phyloP scores from a whole-genome alignment of 2,888 invertebrate species.

The Theretra japonica region DNA sequence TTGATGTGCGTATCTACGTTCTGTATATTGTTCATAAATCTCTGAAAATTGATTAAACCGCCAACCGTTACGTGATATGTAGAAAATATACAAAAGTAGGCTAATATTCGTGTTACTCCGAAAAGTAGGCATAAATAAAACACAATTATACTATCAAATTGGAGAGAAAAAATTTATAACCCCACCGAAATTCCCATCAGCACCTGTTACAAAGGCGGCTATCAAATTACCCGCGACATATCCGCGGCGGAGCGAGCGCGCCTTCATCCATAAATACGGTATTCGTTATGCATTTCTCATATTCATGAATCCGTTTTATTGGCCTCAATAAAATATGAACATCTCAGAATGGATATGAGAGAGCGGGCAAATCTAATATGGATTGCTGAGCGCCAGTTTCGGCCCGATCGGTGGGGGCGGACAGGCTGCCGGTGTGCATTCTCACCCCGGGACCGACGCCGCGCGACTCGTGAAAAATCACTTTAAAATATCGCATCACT shows the following conservation, averaged over 20 bases:
- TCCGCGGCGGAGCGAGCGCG: conserved; percentile 72
- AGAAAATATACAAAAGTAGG: not conserved
- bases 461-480: not conserved
- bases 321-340: conserved; percentile 86
- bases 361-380: conserved; percentile 84
- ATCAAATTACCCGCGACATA: conserved; percentile 84
- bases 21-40: not conserved
- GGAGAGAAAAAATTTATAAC: conserved; percentile 76
- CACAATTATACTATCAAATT: conserved; percentile 68
- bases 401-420: conserved; percentile 68
- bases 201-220: conserved; percentile 84
- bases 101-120: conserved; percentile 13
- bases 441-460: conserved; percentile 17
- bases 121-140: conserved; percentile 52
- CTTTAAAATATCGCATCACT: conserved; percentile 15
- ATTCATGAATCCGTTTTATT: conserved; percentile 86
- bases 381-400: conserved; percentile 82
- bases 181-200: conserved; percentile 81
- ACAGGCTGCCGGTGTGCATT: conserved; percentile 49
- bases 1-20: not conserved
- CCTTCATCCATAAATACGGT: conserved; percentile 83
- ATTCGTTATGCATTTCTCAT: conserved; percentile 85
- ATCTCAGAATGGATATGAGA: conserved; percentile 85
- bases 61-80: not conserved
- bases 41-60: not conserved